Evolutionary conservation across 2,113 vertebrate genomes (phyloP).

Genomic region (Brevimyrus niger): DNA sequence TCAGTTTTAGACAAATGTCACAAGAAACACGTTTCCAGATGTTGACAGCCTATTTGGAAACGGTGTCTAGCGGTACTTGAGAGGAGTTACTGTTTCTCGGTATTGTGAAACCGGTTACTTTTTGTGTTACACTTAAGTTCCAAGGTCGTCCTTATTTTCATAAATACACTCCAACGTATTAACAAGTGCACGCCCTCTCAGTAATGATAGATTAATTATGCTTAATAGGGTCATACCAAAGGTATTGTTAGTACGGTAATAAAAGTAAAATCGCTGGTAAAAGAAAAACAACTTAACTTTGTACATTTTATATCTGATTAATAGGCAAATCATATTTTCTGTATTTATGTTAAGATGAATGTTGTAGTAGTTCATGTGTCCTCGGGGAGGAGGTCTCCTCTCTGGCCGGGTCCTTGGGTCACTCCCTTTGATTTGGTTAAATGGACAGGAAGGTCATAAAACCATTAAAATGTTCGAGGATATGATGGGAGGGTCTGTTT

Average conservation of each 20-base stretch:
- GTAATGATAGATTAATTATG: neutral
- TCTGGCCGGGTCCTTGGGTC: neutral
- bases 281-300: neutral
- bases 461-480: neutral
- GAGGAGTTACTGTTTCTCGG: neutral
- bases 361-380: neutral
- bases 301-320: neutral
- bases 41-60: no score
- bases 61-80: neutral
- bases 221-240: neutral
- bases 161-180: neutral
- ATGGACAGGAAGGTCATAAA: neutral
- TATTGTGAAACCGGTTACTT: neutral
- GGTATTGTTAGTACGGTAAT: neutral
- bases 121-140: neutral
- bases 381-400: neutral
- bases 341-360: neutral
- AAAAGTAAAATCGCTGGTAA: neutral
- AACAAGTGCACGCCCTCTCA: neutral
- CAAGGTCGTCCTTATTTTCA: neutral
- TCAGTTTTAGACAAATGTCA: neutral
- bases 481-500: neutral
- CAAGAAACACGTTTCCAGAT: neutral
- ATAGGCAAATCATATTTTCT: neutral
- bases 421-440: neutral